A percentile compares a stretch with the other conserved stretches of the same genome.
Evolutionary conservation across 1,140 invertebrate species (phyloP).

Genomic region (Cotesia glomerata): DNA sequence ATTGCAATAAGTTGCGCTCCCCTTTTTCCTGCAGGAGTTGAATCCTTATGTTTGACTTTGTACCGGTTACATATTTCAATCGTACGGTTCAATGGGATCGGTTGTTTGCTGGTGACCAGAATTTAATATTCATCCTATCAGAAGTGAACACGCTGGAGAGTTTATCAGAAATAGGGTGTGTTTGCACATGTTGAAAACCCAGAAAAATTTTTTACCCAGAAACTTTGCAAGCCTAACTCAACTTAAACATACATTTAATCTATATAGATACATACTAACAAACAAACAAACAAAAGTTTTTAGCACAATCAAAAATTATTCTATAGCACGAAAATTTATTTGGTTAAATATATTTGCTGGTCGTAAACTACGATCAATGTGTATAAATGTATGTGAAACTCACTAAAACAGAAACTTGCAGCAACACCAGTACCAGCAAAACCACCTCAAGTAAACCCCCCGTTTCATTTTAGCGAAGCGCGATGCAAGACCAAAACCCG

Average conservation of each 20-base stretch:
- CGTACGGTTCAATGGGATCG: slow-evolving; percentile 11
- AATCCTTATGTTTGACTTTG: slow-evolving; percentile 25
- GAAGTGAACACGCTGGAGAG: slow-evolving; percentile 12
- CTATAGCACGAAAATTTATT: slow-evolving; percentile 16
- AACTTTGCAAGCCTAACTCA: no score
- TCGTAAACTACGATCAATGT: slow-evolving; percentile 2
- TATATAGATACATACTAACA: background rate
- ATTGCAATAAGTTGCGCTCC: background rate
- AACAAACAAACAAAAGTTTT: background rate
- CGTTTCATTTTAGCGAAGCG: background rate
- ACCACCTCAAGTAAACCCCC: background rate
- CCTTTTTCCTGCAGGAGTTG: background rate
- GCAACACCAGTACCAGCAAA: background rate
- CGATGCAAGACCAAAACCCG: slow-evolving; percentile 41
- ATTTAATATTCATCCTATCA: slow-evolving; percentile 41
- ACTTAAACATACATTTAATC: background rate
- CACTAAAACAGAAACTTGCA: slow-evolving; percentile 18
- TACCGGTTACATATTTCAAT: slow-evolving; percentile 38
- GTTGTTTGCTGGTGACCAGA: slow-evolving; percentile 36
- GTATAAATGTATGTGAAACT: background rate
- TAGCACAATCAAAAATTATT: slow-evolving; percentile 19
- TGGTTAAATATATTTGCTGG: background rate
- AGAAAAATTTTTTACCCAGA: slow-evolving; percentile 3
- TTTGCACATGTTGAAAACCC: slow-evolving; percentile 22
- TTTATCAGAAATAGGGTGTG: slow-evolving; percentile 8